phyloP scores from a whole-genome alignment of 1,140 invertebrate species.

The Pogonomyrmex barbatus region DNA sequence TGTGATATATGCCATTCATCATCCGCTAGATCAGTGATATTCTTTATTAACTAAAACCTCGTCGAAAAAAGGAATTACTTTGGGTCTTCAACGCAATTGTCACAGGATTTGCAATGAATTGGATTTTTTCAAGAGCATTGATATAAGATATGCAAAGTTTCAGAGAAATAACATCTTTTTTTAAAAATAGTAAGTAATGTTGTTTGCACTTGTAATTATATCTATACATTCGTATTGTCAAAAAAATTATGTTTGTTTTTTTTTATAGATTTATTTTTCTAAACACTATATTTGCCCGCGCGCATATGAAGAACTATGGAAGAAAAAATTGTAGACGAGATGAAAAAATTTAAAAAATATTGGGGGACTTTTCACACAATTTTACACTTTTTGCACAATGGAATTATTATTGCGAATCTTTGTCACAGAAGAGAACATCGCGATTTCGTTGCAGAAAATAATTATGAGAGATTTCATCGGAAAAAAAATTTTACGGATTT shows the following conservation, averaged over 20 bases:
- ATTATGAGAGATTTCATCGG: no score
- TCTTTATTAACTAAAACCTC: background rate
- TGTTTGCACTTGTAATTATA: background rate
- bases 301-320: no score
- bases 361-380: no score
- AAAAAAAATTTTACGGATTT: no score
- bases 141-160: slow-evolving; percentile 66
- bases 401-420: no score
- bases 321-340: no score
- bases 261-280: background rate
- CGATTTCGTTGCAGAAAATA: no score
- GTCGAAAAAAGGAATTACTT: background rate
- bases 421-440: no score
- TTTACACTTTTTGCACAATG: no score
- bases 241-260: background rate
- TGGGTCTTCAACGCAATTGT: background rate
- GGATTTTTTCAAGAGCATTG: background rate
- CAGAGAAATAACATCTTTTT: slow-evolving; percentile 65
- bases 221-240: background rate
- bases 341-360: no score
- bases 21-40: background rate
- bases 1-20: background rate
- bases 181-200: slow-evolving; percentile 63
- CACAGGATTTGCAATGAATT: background rate
- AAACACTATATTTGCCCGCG: background rate